Percentiles rank a stretch among this genome's conserved stretches.
Evolutionary conservation across 2,888 invertebrate species (phyloP).

Genomic region (Cantharis flavilabris): DNA sequence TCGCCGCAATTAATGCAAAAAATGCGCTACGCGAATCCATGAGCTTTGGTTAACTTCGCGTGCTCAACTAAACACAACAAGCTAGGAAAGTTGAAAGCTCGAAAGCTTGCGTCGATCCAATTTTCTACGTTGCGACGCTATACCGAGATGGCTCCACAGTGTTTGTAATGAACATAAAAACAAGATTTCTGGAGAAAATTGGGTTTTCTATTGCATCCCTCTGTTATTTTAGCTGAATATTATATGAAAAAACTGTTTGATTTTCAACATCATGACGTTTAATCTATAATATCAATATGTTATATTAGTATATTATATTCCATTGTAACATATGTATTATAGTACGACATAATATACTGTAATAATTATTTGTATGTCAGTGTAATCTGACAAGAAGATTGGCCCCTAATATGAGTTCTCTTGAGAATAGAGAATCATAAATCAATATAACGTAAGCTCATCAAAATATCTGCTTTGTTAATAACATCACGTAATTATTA

Average conservation of each 20-base stretch:
- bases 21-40: constrained; percentile 24
- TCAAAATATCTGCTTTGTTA: neutral
- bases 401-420: neutral
- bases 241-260: neutral
- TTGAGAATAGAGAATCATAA: neutral
- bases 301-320: neutral
- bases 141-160: constrained; percentile 16
- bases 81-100: constrained; percentile 21
- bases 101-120: constrained; percentile 11
- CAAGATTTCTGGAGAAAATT: neutral
- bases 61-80: constrained; percentile 28
- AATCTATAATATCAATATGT: neutral
- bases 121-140: constrained; percentile 3
- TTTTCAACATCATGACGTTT: neutral
- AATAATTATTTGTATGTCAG: neutral
- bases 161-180: neutral
- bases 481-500: neutral
- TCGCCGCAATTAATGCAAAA: constrained; percentile 30
- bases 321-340: neutral
- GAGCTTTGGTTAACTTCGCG: constrained; percentile 18
- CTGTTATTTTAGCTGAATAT: neutral
- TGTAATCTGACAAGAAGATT: neutral
- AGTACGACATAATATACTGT: neutral
- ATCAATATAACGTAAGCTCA: neutral
- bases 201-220: neutral